phyloP scores from a whole-genome alignment of 1,140 invertebrate genomes.

The Pachypeltis micranthus region DNA sequence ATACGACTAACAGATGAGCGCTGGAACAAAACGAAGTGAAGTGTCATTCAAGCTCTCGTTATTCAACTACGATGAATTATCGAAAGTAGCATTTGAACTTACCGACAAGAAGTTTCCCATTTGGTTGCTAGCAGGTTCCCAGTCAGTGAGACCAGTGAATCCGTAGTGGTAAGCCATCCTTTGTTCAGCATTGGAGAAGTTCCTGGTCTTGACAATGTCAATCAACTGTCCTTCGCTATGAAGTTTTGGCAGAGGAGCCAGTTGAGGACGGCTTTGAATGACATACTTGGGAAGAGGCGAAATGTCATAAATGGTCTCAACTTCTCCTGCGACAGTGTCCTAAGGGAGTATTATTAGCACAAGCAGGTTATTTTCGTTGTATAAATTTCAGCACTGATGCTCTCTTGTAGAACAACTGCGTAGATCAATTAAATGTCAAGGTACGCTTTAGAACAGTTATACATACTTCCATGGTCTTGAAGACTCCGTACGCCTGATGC shows the following conservation, averaged over 20 bases:
- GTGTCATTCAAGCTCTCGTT: too few relatives aligned
- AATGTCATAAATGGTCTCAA: slow-evolving; percentile 53
- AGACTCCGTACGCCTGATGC: slow-evolving; percentile 39
- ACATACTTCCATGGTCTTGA: slow-evolving; percentile 46
- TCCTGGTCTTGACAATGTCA: slow-evolving; percentile 51
- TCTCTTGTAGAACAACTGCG: too few relatives aligned
- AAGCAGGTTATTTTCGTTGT: too few relatives aligned
- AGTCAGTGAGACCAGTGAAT: slow-evolving; percentile 38
- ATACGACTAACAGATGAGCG: slow-evolving; percentile 42
- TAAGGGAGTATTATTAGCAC: too few relatives aligned
- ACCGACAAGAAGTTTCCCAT: slow-evolving; percentile 44
- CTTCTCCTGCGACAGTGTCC: slow-evolving; percentile 51
- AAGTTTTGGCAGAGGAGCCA: slow-evolving; percentile 37
- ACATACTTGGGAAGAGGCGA: slow-evolving; percentile 41
- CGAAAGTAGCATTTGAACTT: slow-evolving; percentile 25
- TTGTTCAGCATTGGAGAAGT: slow-evolving; percentile 48
- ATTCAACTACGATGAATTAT: too few relatives aligned
- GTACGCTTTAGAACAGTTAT: too few relatives aligned
- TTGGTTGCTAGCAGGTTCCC: slow-evolving; percentile 41
- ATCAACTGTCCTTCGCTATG: slow-evolving; percentile 40
- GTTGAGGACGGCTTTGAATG: slow-evolving; percentile 36
- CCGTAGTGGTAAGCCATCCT: slow-evolving; percentile 48
- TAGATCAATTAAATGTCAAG: too few relatives aligned
- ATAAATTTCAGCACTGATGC: too few relatives aligned
- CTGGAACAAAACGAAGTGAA: too few relatives aligned